phyloP scores from a whole-genome alignment of 2,113 vertebrate species.

The Corythornis vintsioides region DNA sequence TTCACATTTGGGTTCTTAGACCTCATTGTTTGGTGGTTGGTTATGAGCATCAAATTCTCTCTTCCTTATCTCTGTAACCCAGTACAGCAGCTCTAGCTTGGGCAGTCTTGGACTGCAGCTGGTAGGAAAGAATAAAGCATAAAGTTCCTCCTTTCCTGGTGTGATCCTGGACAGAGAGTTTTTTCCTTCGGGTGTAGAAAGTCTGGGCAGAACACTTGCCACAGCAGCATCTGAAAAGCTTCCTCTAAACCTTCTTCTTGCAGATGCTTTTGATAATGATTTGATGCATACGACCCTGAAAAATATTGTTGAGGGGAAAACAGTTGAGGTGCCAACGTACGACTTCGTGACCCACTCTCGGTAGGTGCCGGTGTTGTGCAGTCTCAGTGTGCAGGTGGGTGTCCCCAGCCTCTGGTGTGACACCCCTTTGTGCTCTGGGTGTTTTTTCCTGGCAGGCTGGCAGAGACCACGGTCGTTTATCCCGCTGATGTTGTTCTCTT shows the following conservation, averaged over 20 bases:
- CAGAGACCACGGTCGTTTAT: slow-evolving; percentile 88
- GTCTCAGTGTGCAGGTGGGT: fast-evolving
- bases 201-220: neutral
- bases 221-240: neutral
- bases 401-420: fast-evolving
- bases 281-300: slow-evolving; percentile 92
- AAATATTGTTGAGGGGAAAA: slow-evolving; percentile 88
- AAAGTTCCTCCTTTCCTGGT: neutral
- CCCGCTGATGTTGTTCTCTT: slow-evolving; percentile 93
- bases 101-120: neutral
- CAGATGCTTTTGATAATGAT: slow-evolving; percentile 96
- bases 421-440: neutral
- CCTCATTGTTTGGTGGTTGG: neutral
- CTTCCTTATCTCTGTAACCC: neutral
- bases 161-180: neutral
- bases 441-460: slow-evolving; percentile 73
- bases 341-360: slow-evolving; percentile 97
- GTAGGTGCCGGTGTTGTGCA: slow-evolving; percentile 48
- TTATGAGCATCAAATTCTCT: neutral
- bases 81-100: neutral
- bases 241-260: neutral
- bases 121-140: neutral
- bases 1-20: neutral
- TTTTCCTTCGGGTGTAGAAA: neutral
- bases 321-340: slow-evolving; percentile 91